Conservation (phyloP, 2,113 vertebrate genomes). For the Addax nasomaculatus region DNA sequence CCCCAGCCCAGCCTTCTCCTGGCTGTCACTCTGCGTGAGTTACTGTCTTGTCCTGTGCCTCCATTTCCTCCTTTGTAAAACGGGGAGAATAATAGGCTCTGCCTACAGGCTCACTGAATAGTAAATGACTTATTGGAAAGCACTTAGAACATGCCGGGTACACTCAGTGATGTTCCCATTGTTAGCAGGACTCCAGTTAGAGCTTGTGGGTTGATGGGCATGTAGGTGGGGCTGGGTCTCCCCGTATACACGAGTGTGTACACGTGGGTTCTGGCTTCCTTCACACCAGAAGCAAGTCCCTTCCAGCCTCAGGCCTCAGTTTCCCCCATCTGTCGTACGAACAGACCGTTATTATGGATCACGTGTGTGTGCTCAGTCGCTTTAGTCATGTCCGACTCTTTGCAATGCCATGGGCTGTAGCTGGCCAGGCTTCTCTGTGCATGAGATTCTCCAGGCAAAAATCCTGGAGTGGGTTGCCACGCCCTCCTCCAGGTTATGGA, state of each 20-base stretch:
- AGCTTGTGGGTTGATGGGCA: neutral
- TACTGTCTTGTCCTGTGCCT: neutral
- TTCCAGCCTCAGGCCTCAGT: neutral
- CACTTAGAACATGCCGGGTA: neutral
- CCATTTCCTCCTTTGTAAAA: neutral
- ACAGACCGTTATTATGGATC: neutral
- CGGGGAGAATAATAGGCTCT: neutral
- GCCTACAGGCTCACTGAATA: neutral
- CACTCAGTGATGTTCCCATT: neutral
- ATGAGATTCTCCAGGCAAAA: neutral
- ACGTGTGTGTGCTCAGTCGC: neutral
- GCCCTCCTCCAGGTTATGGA: neutral
- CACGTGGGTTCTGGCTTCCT: neutral
- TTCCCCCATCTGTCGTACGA: neutral
- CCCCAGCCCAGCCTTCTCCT: neutral
- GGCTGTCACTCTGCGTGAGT: neutral
- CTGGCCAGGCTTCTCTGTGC: neutral
- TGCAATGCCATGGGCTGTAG: neutral
- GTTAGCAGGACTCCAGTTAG: neutral
- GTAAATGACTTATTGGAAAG: neutral
- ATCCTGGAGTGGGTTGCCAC: neutral
- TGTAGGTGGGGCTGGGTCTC: neutral
- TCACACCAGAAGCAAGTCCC: neutral
- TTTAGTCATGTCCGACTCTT: neutral
- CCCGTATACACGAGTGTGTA: rapidly evolving